These are phyloP conservation scores for Melipona quadrifasciata DNA, from an alignment of 1,140 invertebrate genomes.

Conservation along the genomic window DNA sequence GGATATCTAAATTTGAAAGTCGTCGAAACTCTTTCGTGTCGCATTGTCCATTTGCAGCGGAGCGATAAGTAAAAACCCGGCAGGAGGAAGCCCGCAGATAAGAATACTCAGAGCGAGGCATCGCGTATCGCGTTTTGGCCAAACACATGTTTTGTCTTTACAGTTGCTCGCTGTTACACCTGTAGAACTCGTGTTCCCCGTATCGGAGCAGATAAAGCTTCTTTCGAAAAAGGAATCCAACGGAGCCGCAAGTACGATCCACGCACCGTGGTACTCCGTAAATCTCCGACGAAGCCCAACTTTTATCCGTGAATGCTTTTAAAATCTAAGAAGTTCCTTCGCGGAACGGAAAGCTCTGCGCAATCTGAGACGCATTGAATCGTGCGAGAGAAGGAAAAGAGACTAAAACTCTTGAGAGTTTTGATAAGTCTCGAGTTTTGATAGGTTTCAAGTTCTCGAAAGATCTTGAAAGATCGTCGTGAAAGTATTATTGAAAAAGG, in stretches of 20 bases:
- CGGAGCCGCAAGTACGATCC: background rate
- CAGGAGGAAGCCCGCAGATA: constrained; percentile 24
- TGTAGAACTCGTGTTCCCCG: background rate
- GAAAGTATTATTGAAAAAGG: no score
- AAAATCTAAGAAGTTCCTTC: background rate
- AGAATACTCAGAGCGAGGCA: background rate
- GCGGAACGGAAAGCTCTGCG: background rate
- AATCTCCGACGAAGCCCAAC: background rate
- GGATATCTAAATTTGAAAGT: background rate
- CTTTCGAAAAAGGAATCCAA: background rate
- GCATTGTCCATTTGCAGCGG: background rate
- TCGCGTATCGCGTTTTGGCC: background rate
- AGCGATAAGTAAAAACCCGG: background rate
- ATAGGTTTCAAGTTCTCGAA: no score
- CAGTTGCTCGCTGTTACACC: constrained; percentile 8
- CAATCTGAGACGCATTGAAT: no score
- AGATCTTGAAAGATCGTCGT: no score
- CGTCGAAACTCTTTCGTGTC: background rate
- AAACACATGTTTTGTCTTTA: constrained; percentile 20
- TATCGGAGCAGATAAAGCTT: background rate
- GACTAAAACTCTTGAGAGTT: no score
- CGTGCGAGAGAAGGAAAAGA: no score
- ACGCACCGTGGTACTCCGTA: background rate
- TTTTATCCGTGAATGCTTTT: background rate
- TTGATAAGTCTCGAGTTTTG: no score